These are phyloP conservation scores for Apostichopus leukothele DNA, from an alignment of 53 echinoderm and acorn worm species.

Conservation along the genomic window DNA sequence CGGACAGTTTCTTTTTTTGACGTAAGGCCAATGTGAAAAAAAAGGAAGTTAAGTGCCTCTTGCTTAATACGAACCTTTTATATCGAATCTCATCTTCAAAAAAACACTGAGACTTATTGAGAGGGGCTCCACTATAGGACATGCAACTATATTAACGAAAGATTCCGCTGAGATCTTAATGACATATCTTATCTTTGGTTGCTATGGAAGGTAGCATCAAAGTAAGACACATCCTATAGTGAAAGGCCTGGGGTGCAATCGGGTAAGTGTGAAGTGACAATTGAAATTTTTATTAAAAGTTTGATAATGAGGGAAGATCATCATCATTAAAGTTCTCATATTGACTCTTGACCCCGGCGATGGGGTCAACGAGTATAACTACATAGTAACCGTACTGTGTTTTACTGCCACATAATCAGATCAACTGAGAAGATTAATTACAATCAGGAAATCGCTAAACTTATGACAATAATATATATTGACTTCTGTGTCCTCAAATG, in stretches of 20 bases:
- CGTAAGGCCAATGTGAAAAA: neutral
- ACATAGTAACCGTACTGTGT: too few species aligned
- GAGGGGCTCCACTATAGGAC: neutral
- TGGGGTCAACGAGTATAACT: too few species aligned
- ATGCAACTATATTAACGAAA: neutral
- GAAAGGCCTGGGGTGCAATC: conserved; percentile 11
- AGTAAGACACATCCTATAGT: neutral
- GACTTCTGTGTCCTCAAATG: too few species aligned
- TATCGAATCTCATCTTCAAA: conserved; percentile 8
- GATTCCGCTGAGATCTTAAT: neutral
- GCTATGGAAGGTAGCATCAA: conserved; percentile 26
- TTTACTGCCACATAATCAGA: too few species aligned
- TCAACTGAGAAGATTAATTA: too few species aligned
- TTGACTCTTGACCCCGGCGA: too few species aligned
- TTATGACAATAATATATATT: too few species aligned
- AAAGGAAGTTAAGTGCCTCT: neutral
- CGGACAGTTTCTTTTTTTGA: too few species aligned
- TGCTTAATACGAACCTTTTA: conserved; percentile 10
- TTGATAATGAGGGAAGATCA: too few species aligned
- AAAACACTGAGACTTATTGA: conserved; percentile 12
- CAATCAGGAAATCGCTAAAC: too few species aligned
- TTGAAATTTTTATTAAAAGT: conserved; percentile 1
- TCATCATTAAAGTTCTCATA: too few species aligned
- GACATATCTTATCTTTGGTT: conserved; percentile 21
- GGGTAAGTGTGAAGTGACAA: conserved; percentile 9